These are phyloP conservation scores for Himalopsyche kuldschensis DNA, from an alignment of 2,888 invertebrate species.

Conservation along the genomic window DNA sequence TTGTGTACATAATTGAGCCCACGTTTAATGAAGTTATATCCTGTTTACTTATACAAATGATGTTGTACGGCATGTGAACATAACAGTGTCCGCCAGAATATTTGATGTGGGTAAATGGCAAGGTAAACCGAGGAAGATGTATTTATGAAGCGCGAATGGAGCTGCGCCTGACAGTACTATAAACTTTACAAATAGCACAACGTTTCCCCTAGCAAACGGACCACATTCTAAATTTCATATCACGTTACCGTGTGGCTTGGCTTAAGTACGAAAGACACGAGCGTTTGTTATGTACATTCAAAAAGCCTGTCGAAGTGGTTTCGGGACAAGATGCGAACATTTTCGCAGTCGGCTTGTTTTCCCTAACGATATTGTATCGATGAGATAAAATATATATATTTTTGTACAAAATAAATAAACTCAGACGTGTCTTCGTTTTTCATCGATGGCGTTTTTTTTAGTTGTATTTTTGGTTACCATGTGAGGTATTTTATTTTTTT, in stretches of 20 bases:
- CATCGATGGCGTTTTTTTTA: no score
- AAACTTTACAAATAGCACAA: not conserved
- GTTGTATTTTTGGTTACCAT: no score
- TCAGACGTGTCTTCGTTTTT: no score
- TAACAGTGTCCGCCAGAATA: not conserved
- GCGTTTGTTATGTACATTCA: not conserved
- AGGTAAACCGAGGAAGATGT: not conserved
- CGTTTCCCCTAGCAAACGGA: not conserved
- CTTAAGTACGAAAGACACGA: not conserved
- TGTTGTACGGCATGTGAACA: not conserved
- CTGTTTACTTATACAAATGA: not conserved
- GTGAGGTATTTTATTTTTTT: no score
- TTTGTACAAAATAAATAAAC: no score
- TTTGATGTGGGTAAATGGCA: conserved; percentile 10
- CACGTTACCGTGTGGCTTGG: not conserved
- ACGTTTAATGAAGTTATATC: not conserved
- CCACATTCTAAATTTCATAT: not conserved
- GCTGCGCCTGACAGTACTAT: conserved; percentile 2
- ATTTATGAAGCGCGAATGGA: not conserved
- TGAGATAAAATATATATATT: no score
- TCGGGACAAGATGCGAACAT: not conserved
- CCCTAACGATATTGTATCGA: not conserved
- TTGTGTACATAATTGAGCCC: not conserved
- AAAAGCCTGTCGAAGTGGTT: not conserved
- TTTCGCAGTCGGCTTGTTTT: not conserved